Conservation (phyloP, 2,888 invertebrate genomes). For the Malthinus seriepunctatus region DNA sequence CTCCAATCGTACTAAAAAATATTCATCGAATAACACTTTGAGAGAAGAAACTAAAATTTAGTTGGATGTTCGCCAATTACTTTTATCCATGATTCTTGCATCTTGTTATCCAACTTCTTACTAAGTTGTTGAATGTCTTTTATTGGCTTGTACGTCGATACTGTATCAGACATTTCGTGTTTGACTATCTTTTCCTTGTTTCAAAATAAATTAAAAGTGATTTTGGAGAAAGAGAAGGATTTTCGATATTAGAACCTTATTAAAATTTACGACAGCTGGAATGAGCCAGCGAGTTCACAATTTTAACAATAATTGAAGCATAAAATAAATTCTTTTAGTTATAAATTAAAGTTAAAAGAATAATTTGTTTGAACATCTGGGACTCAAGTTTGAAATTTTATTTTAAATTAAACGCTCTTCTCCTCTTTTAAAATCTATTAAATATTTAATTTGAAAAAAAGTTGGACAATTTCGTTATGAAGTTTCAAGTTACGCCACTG, state of each 20-base stretch:
- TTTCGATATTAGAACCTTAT: not conserved
- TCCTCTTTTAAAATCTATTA: no score
- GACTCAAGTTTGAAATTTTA: no score
- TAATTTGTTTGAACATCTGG: no score
- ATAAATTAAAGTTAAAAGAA: no score
- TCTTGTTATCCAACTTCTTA: constrained; percentile 8
- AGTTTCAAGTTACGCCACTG: no score
- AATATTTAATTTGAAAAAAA: no score
- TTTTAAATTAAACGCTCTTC: no score
- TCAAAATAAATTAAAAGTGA: constrained; percentile 1
- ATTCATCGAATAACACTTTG: not conserved
- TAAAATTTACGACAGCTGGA: no score
- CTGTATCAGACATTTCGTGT: constrained; percentile 1
- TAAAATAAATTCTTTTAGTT: no score
- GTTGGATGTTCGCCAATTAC: not conserved
- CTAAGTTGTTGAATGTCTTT: constrained; percentile 9
- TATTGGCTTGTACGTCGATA: constrained; percentile 6
- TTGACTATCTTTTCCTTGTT: not conserved
- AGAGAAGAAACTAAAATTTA: not conserved
- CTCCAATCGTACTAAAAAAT: constrained; percentile 1
- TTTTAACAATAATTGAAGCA: no score
- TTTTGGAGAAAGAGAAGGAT: not conserved
- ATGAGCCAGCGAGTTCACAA: no score
- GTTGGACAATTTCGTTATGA: no score
- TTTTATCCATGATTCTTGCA: constrained; percentile 8